Evolutionary conservation across 2,888 invertebrate species (phyloP).

Genomic region (Pogonocherus hispidulus): DNA sequence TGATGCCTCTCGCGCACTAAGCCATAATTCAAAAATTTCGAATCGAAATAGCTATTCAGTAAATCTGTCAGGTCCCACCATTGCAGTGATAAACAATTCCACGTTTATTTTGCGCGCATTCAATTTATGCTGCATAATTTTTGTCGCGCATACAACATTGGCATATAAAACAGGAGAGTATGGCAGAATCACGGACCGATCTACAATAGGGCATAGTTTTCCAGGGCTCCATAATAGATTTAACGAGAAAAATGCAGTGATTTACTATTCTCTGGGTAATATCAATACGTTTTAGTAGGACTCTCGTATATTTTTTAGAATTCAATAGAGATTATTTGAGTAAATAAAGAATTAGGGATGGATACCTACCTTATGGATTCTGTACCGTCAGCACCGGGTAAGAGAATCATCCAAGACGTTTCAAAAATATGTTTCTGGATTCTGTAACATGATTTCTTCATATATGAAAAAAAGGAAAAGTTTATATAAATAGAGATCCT

Average conservation of each 20-base stretch:
- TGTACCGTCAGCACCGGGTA: too few relatives aligned
- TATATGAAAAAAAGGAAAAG: too few relatives aligned
- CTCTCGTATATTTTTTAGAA: too few relatives aligned
- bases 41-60: constrained; percentile 47
- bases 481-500: too few relatives aligned
- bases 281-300: too few relatives aligned
- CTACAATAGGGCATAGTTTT: not conserved
- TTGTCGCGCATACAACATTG: constrained; percentile 49
- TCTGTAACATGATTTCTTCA: too few relatives aligned
- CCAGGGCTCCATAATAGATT: not conserved
- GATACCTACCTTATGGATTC: too few relatives aligned
- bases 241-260: not conserved
- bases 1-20: not conserved
- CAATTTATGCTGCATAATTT: constrained; percentile 58
- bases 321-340: too few relatives aligned
- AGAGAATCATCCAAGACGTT: too few relatives aligned
- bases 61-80: constrained; percentile 52
- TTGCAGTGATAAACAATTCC: constrained; percentile 56
- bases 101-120: constrained; percentile 54
- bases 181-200: not conserved
- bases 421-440: too few relatives aligned
- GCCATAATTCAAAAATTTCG: constrained; percentile 52
- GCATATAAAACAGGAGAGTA: constrained; percentile 31
- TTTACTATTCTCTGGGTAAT: not conserved
- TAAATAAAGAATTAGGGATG: too few relatives aligned